Base-by-base conservation (phyloP, 1,140 invertebrate species). In the Gyrodactylus salaris region DNA sequence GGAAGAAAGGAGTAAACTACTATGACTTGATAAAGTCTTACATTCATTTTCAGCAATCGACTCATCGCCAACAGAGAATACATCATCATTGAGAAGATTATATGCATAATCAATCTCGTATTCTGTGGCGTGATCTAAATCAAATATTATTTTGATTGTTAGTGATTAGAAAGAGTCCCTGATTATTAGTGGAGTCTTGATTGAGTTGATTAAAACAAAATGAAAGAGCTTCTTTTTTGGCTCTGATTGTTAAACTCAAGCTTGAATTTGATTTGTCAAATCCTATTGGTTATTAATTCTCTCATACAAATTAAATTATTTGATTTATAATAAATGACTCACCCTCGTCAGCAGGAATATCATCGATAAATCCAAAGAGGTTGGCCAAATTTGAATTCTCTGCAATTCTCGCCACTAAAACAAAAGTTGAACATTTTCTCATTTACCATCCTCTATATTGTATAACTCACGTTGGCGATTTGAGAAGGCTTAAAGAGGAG, bases 291-390 rank as follows among this genome's bases (percentile, higher is more conserved):
- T n/a, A n/a, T n/a, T n/a, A n/a, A n/a, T n/a, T n/a, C n/a, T n/a
- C n/a, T n/a, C n/a, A n/a, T n/a, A n/a, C n/a, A n/a, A n/a, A n/a
- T n/a, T n/a, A n/a, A n/a, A n/a, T n/a, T n/a, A n/a, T n/a, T n/a
- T n/a, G n/a, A n/a, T n/a, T n/a, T n/a, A 68, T 25, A 16, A 25
- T 1, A 74, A 1, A 0, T 27, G 69, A 27, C 68, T 25, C 77
- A 74, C 76, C 73, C 73, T 76, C 77, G 20, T 75, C 26, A 1
- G 77, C 34, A 73, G 78, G 75, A n/a, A 54, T 16, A 16, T 54
- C 34, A 54, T 54, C 34, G n/a, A 54, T 54, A n/a, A 54, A 54
- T 16, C 34, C 34, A n/a, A 54, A 54, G 7, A 54, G 34, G n/a
- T 54, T 54, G 68, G 26, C 54, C 34, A 2, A 75, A 70, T 26